phyloP scores from a whole-genome alignment of 2,888 invertebrate genomes.

The Cordilura impudica region DNA sequence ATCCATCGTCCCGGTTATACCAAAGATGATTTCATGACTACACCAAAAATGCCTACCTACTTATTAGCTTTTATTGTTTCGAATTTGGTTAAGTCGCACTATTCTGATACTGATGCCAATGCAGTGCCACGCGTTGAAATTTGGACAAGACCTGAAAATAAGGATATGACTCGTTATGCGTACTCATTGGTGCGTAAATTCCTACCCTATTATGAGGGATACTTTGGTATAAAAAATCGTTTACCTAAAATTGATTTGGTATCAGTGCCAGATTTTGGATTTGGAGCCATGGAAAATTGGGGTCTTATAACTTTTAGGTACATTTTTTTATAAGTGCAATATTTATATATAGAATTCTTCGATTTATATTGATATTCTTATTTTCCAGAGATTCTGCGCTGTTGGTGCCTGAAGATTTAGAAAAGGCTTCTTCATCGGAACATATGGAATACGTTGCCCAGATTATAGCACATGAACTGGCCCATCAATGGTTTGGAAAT shows the following conservation, averaged over 20 bases:
- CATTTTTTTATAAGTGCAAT: constrained; percentile 2
- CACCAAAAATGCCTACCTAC: constrained; percentile 87
- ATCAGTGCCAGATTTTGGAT: constrained; percentile 85
- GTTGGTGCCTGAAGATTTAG: constrained; percentile 77
- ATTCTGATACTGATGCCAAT: constrained; percentile 68
- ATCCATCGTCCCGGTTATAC: constrained; percentile 79
- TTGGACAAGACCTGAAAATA: constrained; percentile 75
- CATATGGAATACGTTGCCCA: constrained; percentile 83
- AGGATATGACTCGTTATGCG: constrained; percentile 79
- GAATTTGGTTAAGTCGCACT: constrained; percentile 77
- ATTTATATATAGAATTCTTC: too few species aligned
- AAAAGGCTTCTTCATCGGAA: constrained; percentile 78
- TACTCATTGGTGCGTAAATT: constrained; percentile 81
- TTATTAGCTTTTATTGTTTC: constrained; percentile 83
- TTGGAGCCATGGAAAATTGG: constrained; percentile 86
- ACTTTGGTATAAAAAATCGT: constrained; percentile 82
- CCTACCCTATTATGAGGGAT: constrained; percentile 82
- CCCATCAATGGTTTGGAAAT: constrained; percentile 91
- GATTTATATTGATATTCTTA: neutral
- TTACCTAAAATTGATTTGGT: constrained; percentile 85
- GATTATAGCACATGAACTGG: constrained; percentile 86
- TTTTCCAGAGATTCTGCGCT: constrained; percentile 81
- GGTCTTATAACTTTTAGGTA: constrained; percentile 81
- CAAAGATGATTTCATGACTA: constrained; percentile 82
- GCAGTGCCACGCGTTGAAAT: constrained; percentile 75